Base-by-base conservation (phyloP, 2,888 invertebrate species). In the Neoaliturus tenellus region DNA sequence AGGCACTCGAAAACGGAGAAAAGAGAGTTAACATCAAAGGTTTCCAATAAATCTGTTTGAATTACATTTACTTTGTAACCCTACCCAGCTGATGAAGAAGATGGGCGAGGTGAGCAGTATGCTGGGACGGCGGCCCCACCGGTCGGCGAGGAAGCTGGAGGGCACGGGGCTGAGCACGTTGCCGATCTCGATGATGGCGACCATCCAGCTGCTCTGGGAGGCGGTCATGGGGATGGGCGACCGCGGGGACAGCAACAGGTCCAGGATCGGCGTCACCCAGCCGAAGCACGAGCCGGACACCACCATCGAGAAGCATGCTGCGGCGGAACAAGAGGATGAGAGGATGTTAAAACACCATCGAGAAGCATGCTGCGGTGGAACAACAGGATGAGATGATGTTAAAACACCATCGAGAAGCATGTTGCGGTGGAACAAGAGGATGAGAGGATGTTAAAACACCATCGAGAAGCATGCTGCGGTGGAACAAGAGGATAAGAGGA, bases 41-140 rank as follows among this genome's bases (percentile, higher is more conserved):
- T n/a, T n/a, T n/a, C n/a, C n/a, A 39, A 39, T 39, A 39, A 8
- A 39, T 39, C 12, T 39, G 6, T 39, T 39, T 8, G 12, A 39
- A 12, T 39, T 6, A 39, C 39, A 17, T 4, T n/a, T 10, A n/a
- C n/a, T n/a, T n/a, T n/a, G n/a, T n/a, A n/a, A n/a, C n/a, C n/a
- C n/a, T 28, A 62, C 62, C 88, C 88, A 88, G 10, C 86, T 85
- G 12, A 86, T 44, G 10, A 87, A 44, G 75, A 82, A 85, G 48
- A 87, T 58, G 12, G 87, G 87, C 5, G 85, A 86, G 0, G 86
- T 85, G 20, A 83, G 51, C 41, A 87, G 84, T 23, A 87, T 85
- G 41, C 84, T 51, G 6, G 86, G 83, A 75, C 87, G 87, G 41
- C 88, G 82, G 0, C 88, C 88, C 41, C 35, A 86, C 51, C 86